phyloP scores from a whole-genome alignment of 2,888 invertebrate species.

The Syrphus vitripennis region DNA sequence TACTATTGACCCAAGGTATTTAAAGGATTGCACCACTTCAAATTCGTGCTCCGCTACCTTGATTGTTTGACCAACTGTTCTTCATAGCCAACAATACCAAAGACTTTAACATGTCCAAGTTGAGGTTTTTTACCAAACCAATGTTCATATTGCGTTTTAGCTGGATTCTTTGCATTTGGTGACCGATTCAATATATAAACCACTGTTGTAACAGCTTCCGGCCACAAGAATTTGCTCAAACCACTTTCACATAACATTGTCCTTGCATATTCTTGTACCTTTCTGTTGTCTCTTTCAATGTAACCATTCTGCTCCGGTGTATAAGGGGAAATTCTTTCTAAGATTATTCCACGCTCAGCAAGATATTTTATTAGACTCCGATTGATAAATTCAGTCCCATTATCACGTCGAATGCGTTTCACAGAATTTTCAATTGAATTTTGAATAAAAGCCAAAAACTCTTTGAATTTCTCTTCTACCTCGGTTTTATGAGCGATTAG shows the following conservation, averaged over 20 bases:
- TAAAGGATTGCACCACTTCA: too few relatives aligned
- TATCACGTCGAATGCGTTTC: conserved; percentile 19
- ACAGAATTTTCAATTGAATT: neutral
- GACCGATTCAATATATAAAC: conserved; percentile 71
- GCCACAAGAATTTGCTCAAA: conserved; percentile 34
- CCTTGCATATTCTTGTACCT: conserved; percentile 72
- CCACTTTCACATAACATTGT: conserved; percentile 65
- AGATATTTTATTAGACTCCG: neutral
- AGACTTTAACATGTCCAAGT: conserved; percentile 1
- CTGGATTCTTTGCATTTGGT: neutral
- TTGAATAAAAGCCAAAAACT: conserved; percentile 3
- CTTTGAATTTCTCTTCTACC: neutral
- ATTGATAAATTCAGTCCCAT: conserved; percentile 35
- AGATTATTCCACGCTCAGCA: neutral
- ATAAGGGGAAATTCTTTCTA: conserved; percentile 41
- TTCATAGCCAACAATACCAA: conserved; percentile 1
- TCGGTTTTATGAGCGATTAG: neutral
- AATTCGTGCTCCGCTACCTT: too few relatives aligned
- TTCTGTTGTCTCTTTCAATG: conserved; percentile 73
- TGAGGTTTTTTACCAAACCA: conserved; percentile 11
- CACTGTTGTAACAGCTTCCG: conserved; percentile 73
- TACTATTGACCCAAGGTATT: too few relatives aligned
- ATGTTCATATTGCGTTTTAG: conserved; percentile 6
- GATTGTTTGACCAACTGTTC: too few relatives aligned
- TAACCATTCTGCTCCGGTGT: conserved; percentile 73